Evolutionary conservation across 2,797 vertebrate species (phyloP).

Genomic region (Hozukius guyotensis): DNA sequence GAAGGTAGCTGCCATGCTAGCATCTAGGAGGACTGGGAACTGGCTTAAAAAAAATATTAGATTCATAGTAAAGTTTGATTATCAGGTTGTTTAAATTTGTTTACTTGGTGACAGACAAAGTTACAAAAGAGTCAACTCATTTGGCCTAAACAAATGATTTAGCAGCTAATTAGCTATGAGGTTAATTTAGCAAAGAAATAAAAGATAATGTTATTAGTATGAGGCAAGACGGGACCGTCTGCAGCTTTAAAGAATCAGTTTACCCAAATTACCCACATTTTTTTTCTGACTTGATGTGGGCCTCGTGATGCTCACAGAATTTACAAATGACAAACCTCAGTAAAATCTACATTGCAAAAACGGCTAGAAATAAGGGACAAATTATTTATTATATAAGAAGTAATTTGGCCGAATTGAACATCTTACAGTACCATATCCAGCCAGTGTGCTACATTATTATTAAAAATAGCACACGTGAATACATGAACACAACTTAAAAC

Average conservation of each 20-base stretch:
- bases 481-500: slow-evolving; percentile 11
- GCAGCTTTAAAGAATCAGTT: background rate
- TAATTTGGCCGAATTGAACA: background rate
- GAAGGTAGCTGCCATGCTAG: background rate
- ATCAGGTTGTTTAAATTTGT: background rate
- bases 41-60: background rate
- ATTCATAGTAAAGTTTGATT: background rate
- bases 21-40: background rate
- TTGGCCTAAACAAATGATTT: background rate
- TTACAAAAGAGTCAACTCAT: background rate
- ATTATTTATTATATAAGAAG: background rate
- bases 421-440: background rate
- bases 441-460: background rate
- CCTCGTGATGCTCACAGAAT: background rate
- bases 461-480: slow-evolving; percentile 1
- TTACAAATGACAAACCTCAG: background rate
- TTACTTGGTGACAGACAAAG: background rate
- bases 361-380: background rate
- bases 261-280: background rate
- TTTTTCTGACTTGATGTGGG: background rate
- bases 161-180: background rate
- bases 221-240: background rate
- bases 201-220: background rate
- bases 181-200: background rate
- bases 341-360: background rate